Conservation (phyloP, 2,888 invertebrate genomes). For the Pandemis heparana region DNA sequence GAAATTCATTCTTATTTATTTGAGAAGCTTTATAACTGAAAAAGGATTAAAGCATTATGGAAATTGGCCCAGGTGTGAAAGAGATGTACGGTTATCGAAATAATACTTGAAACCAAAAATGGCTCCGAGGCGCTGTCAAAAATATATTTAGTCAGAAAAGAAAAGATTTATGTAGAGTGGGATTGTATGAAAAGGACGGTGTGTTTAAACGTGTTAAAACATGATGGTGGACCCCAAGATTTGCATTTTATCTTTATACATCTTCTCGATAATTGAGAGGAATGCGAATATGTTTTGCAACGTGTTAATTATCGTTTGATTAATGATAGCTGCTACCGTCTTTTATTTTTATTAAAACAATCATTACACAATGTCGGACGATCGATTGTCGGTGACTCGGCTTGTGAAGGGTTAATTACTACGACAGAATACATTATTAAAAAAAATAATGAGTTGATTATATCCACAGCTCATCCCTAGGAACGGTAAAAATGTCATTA, state of each 20-base stretch:
- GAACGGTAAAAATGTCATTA: not conserved
- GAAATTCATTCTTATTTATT: constrained; percentile 62
- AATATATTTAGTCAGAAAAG: constrained; percentile 46
- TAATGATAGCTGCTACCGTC: constrained; percentile 70
- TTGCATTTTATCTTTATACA: constrained; percentile 74
- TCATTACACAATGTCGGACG: constrained; percentile 32
- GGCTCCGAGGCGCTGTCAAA: constrained; percentile 52
- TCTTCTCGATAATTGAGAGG: constrained; percentile 75
- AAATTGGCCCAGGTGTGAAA: constrained; percentile 55
- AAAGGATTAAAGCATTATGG: constrained; percentile 46
- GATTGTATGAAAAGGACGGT: constrained; percentile 51
- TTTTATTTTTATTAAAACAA: constrained; percentile 61
- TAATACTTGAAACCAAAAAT: constrained; percentile 49
- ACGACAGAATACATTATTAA: not conserved
- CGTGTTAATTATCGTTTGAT: constrained; percentile 77
- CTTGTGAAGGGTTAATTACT: constrained; percentile 14
- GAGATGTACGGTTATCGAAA: constrained; percentile 53
- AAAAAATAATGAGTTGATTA: not conserved
- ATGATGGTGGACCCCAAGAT: constrained; percentile 63
- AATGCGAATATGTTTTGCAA: constrained; percentile 68
- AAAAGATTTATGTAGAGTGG: constrained; percentile 47
- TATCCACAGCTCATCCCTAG: not conserved
- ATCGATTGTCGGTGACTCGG: constrained; percentile 24
- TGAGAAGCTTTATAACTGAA: constrained; percentile 56
- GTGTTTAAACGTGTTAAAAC: constrained; percentile 49